Evolutionary conservation across 2,888 invertebrate genomes (phyloP), one percentile per base, ranked within the genome.

Genomic region (Pomacea canaliculata): DNA sequence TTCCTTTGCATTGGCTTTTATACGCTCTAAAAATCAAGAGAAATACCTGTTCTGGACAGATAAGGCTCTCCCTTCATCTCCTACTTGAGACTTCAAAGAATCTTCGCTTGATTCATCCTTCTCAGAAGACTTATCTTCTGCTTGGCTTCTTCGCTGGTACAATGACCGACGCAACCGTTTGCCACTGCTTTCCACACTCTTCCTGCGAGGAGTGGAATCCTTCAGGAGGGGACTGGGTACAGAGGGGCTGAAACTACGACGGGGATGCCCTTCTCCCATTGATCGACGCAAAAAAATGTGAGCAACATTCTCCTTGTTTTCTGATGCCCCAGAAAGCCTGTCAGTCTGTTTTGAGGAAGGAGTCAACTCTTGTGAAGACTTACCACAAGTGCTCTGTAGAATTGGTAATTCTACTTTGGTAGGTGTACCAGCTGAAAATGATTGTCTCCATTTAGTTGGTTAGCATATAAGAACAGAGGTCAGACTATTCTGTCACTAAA

Each of bases 211-310:
- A 74, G 80, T 86, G 80, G 74, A 80, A 67, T 81, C 84, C 27
- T 81, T 78, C 12, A 88, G 76, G 10, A 88, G 77, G n/a, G 88
- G 88, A 76, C 88, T 88, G 49, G 86, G 86, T n/a, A 86, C 79
- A 10, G 79, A 81, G 12, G 87, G 88, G 8, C 83, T 73, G 71
- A 86, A 88, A 73, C 86, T 87, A 65, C 78, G 80, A 70, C 83
- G 82, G n/a, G 27, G 46, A 8, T 72, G 68, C 13, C 59, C 66
- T 27, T 19, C 13, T 12, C 59, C 65, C 9, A 73, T 18, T 12
- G 63, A 68, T 13, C 62, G 68, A 48, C 71, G 71, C 68, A 19
- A 37, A 51, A 27, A 56, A 23, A 49, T 18, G 51, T 74, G 65
- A 16, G 63, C 68, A 63, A 49, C 48, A 60, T 80, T 78, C 65